These are phyloP conservation scores for Drosophila ustulata DNA, from an alignment of 2,888 invertebrate genomes.

Conservation along the genomic window DNA sequence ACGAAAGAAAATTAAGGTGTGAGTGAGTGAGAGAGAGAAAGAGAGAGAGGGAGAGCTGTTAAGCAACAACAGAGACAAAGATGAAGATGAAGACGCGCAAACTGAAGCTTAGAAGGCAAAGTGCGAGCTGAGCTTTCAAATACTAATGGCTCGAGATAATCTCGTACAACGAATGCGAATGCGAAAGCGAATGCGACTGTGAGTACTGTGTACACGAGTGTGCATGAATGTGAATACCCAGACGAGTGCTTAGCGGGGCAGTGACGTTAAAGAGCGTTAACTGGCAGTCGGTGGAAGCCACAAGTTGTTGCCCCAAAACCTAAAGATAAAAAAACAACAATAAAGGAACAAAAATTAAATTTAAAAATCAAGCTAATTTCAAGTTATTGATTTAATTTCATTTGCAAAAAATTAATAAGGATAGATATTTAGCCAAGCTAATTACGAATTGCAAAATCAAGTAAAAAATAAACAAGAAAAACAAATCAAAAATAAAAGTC, in stretches of 20 bases:
- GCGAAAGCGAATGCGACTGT: conserved; percentile 7
- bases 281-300: background rate
- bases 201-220: background rate
- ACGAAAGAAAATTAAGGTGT: background rate
- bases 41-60: background rate
- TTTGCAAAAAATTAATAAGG: too few species aligned
- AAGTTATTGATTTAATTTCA: too few species aligned
- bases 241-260: background rate
- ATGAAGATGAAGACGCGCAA: conserved; percentile 7
- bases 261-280: background rate
- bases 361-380: too few species aligned
- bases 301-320: background rate
- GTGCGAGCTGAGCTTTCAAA: conserved; percentile 36
- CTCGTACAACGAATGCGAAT: conserved; percentile 19
- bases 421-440: too few species aligned
- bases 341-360: too few species aligned
- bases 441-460: too few species aligned
- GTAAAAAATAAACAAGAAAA: too few species aligned
- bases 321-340: too few species aligned
- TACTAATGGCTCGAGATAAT: conserved; percentile 51
- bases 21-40: background rate
- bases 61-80: conserved; percentile 10
- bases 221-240: background rate
- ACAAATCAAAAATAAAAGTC: too few species aligned
- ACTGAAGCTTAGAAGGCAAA: conserved; percentile 27